Evolutionary conservation across 2,888 invertebrate species (phyloP).

Genomic region (Siphlonurus alternatus): DNA sequence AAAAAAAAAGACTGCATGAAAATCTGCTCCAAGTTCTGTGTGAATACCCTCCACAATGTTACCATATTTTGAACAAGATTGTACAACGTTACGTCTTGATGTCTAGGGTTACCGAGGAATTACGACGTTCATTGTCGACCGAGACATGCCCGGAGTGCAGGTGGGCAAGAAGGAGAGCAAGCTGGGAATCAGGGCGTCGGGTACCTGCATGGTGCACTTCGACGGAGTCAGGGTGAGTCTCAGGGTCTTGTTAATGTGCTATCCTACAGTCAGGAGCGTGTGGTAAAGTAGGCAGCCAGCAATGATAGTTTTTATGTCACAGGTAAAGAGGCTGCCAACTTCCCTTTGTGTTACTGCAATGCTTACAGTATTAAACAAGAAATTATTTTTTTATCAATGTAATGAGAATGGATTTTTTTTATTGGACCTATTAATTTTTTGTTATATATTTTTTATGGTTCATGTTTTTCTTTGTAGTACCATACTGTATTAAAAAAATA

Average conservation of each 20-base stretch:
- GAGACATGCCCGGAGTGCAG: conserved; percentile 69
- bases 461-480: too few relatives aligned
- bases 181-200: conserved; percentile 79
- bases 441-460: not conserved
- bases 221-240: conserved; percentile 66
- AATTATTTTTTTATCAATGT: too few relatives aligned
- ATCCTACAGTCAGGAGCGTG: not conserved
- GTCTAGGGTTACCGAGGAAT: conserved; percentile 85
- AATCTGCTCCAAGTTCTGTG: too few relatives aligned
- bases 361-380: too few relatives aligned
- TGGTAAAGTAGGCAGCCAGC: too few relatives aligned
- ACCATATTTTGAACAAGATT: too few relatives aligned
- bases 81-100: too few relatives aligned
- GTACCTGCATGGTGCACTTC: conserved; percentile 87
- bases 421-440: not conserved
- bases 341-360: too few relatives aligned
- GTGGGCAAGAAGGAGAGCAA: conserved; percentile 90
- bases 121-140: conserved; percentile 87
- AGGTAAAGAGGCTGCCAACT: not conserved
- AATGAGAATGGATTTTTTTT: too few relatives aligned
- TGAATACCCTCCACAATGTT: too few relatives aligned
- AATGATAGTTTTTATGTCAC: not conserved
- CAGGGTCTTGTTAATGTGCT: conserved; percentile 11
- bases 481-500: too few relatives aligned
- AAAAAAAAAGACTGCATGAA: too few relatives aligned